phyloP scores from a whole-genome alignment of 2,113 vertebrate species.

The Helogale parvula region DNA sequence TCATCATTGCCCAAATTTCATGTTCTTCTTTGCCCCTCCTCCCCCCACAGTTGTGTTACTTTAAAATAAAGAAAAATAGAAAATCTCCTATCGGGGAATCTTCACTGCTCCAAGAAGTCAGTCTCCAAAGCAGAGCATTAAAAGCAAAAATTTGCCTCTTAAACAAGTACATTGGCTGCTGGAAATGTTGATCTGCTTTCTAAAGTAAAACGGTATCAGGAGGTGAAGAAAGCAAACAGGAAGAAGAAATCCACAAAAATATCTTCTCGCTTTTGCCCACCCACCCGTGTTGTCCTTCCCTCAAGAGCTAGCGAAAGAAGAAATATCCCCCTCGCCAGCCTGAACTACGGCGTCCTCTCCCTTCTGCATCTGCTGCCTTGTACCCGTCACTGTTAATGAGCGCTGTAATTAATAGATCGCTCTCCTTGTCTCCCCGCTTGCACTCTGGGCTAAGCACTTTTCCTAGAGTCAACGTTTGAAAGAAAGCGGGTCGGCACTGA shows the following conservation, averaged over 20 bases:
- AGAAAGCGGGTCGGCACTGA: conserved; percentile 86
- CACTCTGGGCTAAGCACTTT: conserved; percentile 87
- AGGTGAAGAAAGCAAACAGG: conserved; percentile 73
- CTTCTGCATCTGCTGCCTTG: conserved; percentile 84
- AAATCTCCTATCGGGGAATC: neutral
- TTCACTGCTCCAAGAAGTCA: neutral
- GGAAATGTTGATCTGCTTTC: neutral
- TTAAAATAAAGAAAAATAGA: neutral
- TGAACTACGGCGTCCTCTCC: conserved; percentile 59
- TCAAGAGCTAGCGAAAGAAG: conserved; percentile 66
- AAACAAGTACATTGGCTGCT: neutral
- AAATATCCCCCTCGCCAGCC: conserved; percentile 74
- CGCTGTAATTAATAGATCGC: conserved; percentile 95
- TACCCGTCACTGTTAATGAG: conserved; percentile 92
- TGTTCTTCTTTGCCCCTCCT: neutral
- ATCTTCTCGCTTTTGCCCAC: conserved; percentile 66
- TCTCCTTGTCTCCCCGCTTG: conserved; percentile 89
- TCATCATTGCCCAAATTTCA: neutral
- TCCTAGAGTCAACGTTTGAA: conserved; percentile 87
- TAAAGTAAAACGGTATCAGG: neutral
- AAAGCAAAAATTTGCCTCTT: neutral
- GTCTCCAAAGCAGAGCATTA: neutral
- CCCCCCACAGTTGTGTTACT: neutral
- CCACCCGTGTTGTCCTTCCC: conserved; percentile 75
- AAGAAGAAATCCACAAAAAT: conserved; percentile 72